phyloP scores from a whole-genome alignment of 2,113 vertebrate genomes.

The Poecile atricapillus region DNA sequence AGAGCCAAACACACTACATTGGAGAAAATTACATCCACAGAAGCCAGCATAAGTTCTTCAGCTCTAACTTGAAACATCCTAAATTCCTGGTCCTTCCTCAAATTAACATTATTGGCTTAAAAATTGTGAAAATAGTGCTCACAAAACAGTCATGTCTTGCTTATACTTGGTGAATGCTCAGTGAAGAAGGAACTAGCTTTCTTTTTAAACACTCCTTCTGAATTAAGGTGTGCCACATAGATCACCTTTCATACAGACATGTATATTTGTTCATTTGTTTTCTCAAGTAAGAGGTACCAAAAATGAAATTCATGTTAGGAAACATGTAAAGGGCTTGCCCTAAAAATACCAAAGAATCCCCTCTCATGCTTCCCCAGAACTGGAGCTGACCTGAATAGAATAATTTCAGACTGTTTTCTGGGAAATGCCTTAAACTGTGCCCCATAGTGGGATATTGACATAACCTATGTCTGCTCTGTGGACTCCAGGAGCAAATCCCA shows the following conservation, averaged over 20 bases:
- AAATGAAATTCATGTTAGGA: neutral
- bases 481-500: neutral
- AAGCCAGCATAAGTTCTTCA: neutral
- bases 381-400: neutral
- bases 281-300: neutral
- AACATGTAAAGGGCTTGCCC: neutral
- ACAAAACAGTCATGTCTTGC: neutral
- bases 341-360: neutral
- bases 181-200: neutral
- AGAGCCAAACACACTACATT: neutral
- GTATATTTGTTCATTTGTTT: neutral
- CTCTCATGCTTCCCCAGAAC: neutral
- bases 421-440: slow-evolving; percentile 41
- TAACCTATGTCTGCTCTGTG: slow-evolving; percentile 26
- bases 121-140: neutral
- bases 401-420: slow-evolving; percentile 24
- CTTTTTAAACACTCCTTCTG: neutral
- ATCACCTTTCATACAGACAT: neutral
- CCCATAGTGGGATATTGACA: slow-evolving; percentile 24
- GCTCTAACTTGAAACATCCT: neutral
- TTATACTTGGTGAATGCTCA: neutral
- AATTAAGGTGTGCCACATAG: neutral
- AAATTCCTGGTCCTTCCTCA: neutral
- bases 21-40: neutral
- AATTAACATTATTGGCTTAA: neutral